Evolutionary conservation across 2,113 vertebrate genomes (phyloP), one percentile per base, ranked within the genome.

Genomic region (Polypterus senegalus): DNA sequence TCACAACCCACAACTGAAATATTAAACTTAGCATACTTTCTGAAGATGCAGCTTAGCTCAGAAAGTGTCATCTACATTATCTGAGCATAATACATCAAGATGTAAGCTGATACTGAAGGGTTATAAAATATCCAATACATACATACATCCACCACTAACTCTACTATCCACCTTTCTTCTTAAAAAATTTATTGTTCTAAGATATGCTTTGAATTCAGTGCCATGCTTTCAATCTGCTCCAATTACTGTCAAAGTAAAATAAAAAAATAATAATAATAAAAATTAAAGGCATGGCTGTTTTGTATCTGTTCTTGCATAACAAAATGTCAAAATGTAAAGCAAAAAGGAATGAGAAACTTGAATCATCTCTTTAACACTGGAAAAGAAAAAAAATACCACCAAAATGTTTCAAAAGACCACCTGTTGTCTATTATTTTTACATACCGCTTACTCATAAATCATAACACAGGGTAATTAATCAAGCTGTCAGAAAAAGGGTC

Each of bases 401-500:
- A 84, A 80, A 88, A 88, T 87, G 86, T 86, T 86, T 86, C 74
- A 86, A 77, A 88, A 84, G 92, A 91, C 93, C 93, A 98, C 94
- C 96, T 99, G 94, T 98, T 97, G 94, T 94, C 91, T 95, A 96
- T 96, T 97, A 97, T 96, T 98, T 97, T 97, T 97, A 94, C 92
- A 92, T 94, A 90, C 89, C 88, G 91, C 91, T 95, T 94, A 92
- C 93, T 92, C 95, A 98, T 98, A 98, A 98, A 99, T 99, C 95
- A 98, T 99, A 99, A 99, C 90, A 92, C 88, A 91, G 80, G 87
- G 94, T 96, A 97, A 99, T 99, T 99, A 99, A 99, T 99, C 96
- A 99, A 97, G 88, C 95, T 97, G 95, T 97, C 96, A 98, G 93
- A 96, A 91, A 87, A 81, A 83, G 87, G 89, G 92, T 88, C 77